A percentile compares a stretch with the other conserved stretches of the same genome.
phyloP scores from a whole-genome alignment of 2,888 invertebrate species.

The Harpalus rubripes region DNA sequence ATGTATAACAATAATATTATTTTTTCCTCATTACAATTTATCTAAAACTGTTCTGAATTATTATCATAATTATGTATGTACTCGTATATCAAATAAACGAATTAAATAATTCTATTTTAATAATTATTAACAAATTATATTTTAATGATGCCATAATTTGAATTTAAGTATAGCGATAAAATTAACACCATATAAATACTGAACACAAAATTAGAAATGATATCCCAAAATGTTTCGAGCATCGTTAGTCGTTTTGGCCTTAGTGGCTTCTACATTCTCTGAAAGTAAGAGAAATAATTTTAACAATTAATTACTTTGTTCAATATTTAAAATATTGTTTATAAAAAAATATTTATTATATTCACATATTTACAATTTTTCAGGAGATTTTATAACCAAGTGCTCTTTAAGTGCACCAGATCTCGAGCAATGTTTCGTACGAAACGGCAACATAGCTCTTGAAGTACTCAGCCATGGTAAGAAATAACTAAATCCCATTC shows the following conservation, averaged over 20 bases:
- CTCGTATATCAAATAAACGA: too few species aligned
- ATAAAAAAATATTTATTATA: background rate
- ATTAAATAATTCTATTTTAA: background rate
- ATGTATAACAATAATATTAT: too few species aligned
- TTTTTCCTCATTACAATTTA: too few species aligned
- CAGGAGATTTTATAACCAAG: conserved; percentile 5
- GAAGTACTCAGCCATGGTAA: conserved; percentile 8
- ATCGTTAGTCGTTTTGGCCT: background rate
- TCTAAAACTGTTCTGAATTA: too few species aligned
- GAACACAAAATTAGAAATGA: background rate
- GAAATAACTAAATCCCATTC: background rate
- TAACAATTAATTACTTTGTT: background rate
- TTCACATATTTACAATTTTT: background rate
- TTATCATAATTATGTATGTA: too few species aligned
- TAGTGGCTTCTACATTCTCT: background rate
- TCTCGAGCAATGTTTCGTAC: conserved; percentile 7
- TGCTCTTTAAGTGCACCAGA: conserved; percentile 22
- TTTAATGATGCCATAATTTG: conserved; percentile 11
- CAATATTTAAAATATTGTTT: too few species aligned
- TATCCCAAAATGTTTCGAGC: conserved; percentile 11
- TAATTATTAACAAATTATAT: conserved; percentile 2
- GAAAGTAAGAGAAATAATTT: background rate
- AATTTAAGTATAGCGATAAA: conserved; percentile 22
- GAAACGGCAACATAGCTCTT: conserved; percentile 10
- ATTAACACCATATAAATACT: conserved; percentile 1